These are phyloP conservation scores for Apodemia mormo DNA, from an alignment of 2,888 invertebrate species.

Conservation along the genomic window DNA sequence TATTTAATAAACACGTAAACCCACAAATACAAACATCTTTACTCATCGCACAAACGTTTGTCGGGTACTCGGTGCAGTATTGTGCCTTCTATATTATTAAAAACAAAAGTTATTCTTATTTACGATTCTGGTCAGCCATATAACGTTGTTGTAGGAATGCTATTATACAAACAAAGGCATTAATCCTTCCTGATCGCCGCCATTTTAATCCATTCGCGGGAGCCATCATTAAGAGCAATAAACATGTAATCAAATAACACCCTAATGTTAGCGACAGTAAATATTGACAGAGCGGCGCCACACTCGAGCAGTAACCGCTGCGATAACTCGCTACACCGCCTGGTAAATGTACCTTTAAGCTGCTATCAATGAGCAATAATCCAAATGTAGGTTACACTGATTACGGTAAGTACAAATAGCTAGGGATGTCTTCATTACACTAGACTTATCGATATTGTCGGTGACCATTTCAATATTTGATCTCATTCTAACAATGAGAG, in stretches of 20 bases:
- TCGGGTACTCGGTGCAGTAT: too few relatives aligned
- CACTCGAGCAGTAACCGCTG: background rate
- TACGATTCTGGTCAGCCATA: background rate
- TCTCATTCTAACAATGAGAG: too few relatives aligned
- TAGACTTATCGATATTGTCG: background rate
- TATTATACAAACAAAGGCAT: background rate
- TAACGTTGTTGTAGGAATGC: background rate
- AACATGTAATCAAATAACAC: conserved; percentile 13
- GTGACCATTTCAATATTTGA: too few relatives aligned
- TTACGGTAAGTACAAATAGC: background rate
- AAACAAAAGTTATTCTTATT: too few relatives aligned
- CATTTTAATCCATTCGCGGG: background rate
- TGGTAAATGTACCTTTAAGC: background rate
- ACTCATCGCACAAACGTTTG: too few relatives aligned
- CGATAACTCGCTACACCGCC: background rate
- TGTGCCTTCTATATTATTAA: too few relatives aligned
- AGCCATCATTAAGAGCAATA: conserved; percentile 6
- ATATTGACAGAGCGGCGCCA: conserved; percentile 7
- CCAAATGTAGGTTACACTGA: conserved; percentile 1
- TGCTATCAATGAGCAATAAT: conserved; percentile 3
- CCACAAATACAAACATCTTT: too few relatives aligned
- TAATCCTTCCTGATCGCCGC: conserved; percentile 3
- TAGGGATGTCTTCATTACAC: background rate
- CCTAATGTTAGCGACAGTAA: conserved; percentile 4
- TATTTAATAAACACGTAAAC: too few relatives aligned